Conservation (phyloP, 2,797 vertebrate species). For the Lates japonicus region DNA sequence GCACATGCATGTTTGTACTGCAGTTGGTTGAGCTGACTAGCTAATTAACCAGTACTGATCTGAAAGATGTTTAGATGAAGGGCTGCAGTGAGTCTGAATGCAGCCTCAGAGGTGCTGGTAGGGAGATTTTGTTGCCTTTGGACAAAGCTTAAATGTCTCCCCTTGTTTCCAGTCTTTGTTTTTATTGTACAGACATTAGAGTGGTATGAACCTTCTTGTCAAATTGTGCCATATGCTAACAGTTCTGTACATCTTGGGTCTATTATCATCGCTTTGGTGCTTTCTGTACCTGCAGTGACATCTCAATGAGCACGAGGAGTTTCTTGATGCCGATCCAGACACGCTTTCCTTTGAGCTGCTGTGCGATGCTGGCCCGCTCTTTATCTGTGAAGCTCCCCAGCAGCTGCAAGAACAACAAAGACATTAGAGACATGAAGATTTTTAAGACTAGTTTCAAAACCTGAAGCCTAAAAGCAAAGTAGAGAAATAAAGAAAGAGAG, state of each 20-base stretch:
- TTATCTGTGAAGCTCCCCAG: constrained; percentile 96
- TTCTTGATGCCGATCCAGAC: constrained; percentile 99
- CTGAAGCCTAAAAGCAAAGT: background rate
- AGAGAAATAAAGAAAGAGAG: background rate
- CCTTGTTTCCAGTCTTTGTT: too few relatives aligned
- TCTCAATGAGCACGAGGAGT: constrained; percentile 97
- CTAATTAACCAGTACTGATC: too few relatives aligned
- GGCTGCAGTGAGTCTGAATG: background rate
- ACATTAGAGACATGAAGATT: background rate
- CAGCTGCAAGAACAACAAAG: constrained; percentile 83
- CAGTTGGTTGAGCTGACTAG: background rate
- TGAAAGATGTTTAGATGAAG: background rate
- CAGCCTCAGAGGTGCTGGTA: background rate
- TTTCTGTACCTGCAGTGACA: constrained; percentile 93
- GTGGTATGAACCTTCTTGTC: background rate
- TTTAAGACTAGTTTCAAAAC: background rate
- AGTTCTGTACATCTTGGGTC: too few relatives aligned
- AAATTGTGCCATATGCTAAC: background rate
- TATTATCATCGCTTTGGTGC: background rate
- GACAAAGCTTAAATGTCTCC: too few relatives aligned
- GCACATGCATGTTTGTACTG: background rate
- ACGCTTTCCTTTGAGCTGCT: constrained; percentile 92
- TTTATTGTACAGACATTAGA: background rate
- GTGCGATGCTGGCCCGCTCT: constrained; percentile 91
- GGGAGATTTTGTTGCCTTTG: background rate